Evolutionary conservation across 2,797 vertebrate genomes (phyloP).

Genomic region (Myotis myotis): DNA sequence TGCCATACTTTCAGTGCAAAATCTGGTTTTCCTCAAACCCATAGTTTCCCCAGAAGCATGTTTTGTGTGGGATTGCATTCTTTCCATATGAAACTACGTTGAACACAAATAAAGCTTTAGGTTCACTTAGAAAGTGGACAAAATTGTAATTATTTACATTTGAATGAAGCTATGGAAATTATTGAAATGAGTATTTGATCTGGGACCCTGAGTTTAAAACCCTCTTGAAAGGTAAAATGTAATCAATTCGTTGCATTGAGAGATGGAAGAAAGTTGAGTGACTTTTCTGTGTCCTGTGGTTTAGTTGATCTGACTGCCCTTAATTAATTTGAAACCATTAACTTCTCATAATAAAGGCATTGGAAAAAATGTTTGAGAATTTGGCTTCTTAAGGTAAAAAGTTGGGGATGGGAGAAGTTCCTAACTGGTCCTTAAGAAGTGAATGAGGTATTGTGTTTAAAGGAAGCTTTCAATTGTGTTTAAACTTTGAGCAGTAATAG

Average conservation of each 20-base stretch:
- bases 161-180: slow-evolving; percentile 23
- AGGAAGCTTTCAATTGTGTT: slow-evolving; percentile 37
- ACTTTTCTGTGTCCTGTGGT: slow-evolving; percentile 40
- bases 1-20: neutral
- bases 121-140: slow-evolving; percentile 40
- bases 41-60: neutral
- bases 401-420: slow-evolving; percentile 41
- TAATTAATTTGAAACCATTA: slow-evolving; percentile 44
- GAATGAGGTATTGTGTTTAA: slow-evolving; percentile 48
- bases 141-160: slow-evolving; percentile 47
- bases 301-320: slow-evolving; percentile 8
- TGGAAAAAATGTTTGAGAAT: slow-evolving; percentile 29
- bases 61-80: slow-evolving; percentile 32
- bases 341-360: slow-evolving; percentile 20
- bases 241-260: slow-evolving; percentile 6
- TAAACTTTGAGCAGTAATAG: slow-evolving; percentile 9
- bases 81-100: slow-evolving; percentile 29
- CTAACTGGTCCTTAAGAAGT: neutral
- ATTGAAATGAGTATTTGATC: slow-evolving; percentile 25
- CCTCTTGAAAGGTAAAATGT: slow-evolving; percentile 32
- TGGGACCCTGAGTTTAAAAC: neutral
- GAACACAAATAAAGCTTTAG: slow-evolving; percentile 18
- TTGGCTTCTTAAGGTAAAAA: slow-evolving; percentile 26
- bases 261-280: slow-evolving; percentile 4
- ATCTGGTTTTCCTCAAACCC: slow-evolving; percentile 21